Evolutionary conservation across 2,113 vertebrate species (phyloP).

Genomic region (Malurus elegans): DNA sequence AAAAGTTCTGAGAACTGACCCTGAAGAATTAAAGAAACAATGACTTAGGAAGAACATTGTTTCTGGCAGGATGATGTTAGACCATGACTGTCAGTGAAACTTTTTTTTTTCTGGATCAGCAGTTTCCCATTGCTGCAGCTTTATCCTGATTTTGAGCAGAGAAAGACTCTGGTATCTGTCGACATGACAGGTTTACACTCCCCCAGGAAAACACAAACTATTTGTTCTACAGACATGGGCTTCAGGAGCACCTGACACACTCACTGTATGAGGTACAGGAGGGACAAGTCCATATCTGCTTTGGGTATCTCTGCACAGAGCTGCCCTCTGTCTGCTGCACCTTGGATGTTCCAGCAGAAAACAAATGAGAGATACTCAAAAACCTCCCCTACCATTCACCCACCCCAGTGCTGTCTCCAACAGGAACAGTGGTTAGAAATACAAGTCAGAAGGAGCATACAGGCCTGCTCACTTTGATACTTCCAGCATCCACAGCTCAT

Average conservation of each 20-base stretch:
- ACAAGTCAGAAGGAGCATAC: not conserved
- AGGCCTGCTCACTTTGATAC: not conserved
- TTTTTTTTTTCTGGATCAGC: not conserved
- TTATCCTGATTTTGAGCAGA: not conserved
- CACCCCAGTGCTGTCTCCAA: not conserved
- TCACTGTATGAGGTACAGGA: not conserved
- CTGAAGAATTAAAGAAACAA: not conserved
- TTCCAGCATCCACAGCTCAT: not conserved
- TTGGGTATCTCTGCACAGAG: not conserved
- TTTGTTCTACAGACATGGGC: not conserved
- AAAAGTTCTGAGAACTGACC: not conserved
- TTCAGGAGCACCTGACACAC: not conserved
- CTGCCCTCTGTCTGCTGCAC: not conserved
- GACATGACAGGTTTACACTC: not conserved
- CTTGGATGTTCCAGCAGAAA: not conserved
- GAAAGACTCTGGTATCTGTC: not conserved
- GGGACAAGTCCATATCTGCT: not conserved
- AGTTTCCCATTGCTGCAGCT: not conserved
- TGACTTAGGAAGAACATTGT: not conserved
- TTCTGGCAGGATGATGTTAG: not conserved
- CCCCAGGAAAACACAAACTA: not conserved
- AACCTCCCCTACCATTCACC: not conserved
- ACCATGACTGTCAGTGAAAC: not conserved
- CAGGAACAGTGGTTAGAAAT: not conserved
- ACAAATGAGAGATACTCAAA: not conserved